These are phyloP conservation scores for Galago senegalensis DNA, from an alignment of 2,797 vertebrate species.

Conservation along the genomic window DNA sequence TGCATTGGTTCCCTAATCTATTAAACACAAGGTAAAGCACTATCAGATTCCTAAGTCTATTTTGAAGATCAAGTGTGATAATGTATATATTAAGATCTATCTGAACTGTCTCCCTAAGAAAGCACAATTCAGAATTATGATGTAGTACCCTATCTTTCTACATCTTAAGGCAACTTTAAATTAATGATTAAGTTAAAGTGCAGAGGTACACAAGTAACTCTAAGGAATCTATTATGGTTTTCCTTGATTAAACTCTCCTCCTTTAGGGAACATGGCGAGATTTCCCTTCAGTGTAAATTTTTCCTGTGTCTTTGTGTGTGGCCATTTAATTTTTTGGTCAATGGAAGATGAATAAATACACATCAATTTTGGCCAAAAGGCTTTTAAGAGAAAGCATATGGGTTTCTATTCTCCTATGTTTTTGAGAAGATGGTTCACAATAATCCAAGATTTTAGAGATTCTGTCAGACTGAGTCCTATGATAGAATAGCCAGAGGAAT, in stretches of 20 bases:
- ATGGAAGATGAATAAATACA: background rate
- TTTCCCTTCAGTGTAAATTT: background rate
- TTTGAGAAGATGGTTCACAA: background rate
- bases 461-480: background rate
- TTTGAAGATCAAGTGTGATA: background rate
- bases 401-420: background rate
- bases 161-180: background rate
- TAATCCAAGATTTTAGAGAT: background rate
- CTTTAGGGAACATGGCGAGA: background rate
- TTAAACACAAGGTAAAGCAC: background rate
- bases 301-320: background rate
- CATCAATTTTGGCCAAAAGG: background rate
- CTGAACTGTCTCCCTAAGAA: background rate
- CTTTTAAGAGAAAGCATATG: background rate
- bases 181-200: background rate
- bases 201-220: background rate
- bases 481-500: background rate
- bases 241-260: background rate
- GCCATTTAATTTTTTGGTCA: background rate
- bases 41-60: background rate
- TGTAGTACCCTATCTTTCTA: background rate
- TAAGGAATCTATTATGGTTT: background rate
- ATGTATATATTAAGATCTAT: background rate
- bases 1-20: background rate
- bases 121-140: background rate